phyloP scores from a whole-genome alignment of 1,140 invertebrate species.

The Apocrypta bakeri region DNA sequence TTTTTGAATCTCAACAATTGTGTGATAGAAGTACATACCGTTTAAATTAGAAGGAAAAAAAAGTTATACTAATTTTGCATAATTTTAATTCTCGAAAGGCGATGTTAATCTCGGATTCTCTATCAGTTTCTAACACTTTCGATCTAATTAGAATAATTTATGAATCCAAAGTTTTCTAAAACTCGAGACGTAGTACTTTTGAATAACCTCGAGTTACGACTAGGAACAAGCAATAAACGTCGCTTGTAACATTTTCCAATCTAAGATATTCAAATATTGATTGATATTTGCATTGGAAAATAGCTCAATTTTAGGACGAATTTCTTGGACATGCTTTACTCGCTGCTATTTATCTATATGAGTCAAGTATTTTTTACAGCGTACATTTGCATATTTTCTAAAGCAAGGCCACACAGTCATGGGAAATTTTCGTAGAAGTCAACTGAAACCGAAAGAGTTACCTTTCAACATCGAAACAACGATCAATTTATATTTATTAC shows the following conservation, averaged over 20 bases:
- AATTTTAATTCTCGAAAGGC: not conserved
- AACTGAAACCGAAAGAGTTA: too few species aligned
- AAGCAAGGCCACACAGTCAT: too few species aligned
- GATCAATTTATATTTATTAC: not conserved
- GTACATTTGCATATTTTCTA: too few species aligned
- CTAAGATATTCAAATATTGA: not conserved
- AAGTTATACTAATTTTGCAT: not conserved
- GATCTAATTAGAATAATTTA: not conserved
- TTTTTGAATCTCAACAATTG: too few species aligned
- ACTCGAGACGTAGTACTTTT: not conserved
- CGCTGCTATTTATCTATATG: too few species aligned
- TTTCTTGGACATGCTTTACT: too few species aligned
- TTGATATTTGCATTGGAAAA: not conserved
- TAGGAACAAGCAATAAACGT: not conserved
- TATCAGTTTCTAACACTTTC: too few species aligned
- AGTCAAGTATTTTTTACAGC: too few species aligned
- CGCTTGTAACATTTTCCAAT: not conserved
- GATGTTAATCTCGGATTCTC: too few species aligned
- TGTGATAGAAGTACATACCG: too few species aligned
- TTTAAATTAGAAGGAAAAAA: not conserved
- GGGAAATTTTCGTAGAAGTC: too few species aligned
- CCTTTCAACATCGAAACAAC: not conserved
- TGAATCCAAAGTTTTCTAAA: not conserved
- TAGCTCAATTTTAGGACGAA: not conserved
- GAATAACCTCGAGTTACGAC: not conserved